Conservation (phyloP, 1,140 invertebrate species). For the Rhysida immarginata region DNA sequence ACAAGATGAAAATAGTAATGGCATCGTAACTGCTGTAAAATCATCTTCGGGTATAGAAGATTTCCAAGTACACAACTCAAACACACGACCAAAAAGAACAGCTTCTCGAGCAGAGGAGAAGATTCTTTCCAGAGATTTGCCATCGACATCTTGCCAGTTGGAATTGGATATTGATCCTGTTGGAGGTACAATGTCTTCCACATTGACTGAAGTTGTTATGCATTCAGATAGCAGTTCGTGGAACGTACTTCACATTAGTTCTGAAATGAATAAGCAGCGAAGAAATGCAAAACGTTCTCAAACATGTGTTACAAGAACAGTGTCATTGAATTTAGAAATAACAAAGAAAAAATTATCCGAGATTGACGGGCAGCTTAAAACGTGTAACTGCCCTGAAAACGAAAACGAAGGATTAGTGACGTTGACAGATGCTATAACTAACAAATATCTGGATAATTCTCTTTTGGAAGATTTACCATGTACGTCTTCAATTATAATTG, state of each 20-base stretch:
- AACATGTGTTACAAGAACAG: not conserved
- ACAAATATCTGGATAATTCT: slow-evolving; percentile 52
- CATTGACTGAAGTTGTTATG: not conserved
- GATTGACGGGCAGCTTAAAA: not conserved
- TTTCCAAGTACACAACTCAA: no score
- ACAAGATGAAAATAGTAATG: no score
- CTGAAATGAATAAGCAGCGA: not conserved
- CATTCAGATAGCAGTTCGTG: not conserved
- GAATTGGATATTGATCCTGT: no score
- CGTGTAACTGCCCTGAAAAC: not conserved
- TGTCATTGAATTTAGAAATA: not conserved
- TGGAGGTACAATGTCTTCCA: not conserved
- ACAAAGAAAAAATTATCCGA: not conserved
- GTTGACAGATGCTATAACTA: slow-evolving; percentile 62
- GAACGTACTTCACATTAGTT: no score
- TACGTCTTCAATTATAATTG: slow-evolving; percentile 54
- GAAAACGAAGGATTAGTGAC: slow-evolving; percentile 45
- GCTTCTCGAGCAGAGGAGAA: no score
- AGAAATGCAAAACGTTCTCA: not conserved
- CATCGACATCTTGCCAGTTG: no score
- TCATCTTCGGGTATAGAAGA: no score
- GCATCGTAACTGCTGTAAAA: no score
- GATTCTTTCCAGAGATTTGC: no score
- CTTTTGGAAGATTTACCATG: slow-evolving; percentile 29
- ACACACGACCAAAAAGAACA: no score